Conservation (phyloP, 2,797 vertebrate species). For the Agapornis canus region DNA sequence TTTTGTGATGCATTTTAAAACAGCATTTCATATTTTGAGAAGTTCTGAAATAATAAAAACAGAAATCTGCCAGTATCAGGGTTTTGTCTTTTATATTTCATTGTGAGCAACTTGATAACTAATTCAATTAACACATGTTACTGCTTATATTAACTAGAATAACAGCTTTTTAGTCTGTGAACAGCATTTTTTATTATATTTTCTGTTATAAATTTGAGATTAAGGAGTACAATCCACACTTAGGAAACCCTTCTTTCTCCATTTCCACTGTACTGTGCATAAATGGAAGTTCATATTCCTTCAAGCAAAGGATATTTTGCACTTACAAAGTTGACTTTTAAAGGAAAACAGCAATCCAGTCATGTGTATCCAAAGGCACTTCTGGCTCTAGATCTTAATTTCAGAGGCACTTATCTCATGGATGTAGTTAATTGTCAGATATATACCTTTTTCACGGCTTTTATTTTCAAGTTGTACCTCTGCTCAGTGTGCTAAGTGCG, state of each 20-base stretch:
- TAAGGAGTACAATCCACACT: not conserved
- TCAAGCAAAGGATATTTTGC: not conserved
- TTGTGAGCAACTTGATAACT: not conserved
- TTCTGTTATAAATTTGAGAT: not conserved
- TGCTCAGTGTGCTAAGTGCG: not conserved
- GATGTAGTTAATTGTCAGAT: not conserved
- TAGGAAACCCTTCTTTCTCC: not conserved
- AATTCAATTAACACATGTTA: not conserved
- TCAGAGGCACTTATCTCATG: not conserved
- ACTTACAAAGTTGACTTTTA: not conserved
- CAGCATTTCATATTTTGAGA: not conserved
- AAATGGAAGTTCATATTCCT: not conserved
- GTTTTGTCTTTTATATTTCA: not conserved
- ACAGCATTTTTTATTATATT: not conserved
- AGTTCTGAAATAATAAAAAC: not conserved
- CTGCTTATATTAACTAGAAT: not conserved
- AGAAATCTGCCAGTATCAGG: not conserved
- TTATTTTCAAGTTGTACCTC: not conserved
- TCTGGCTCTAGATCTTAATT: not conserved
- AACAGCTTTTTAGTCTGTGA: not conserved
- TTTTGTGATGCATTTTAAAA: not conserved
- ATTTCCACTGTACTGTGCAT: not conserved
- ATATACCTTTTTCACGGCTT: not conserved
- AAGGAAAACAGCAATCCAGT: not conserved
- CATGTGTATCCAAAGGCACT: not conserved